Percentiles rank a stretch among this genome's conserved stretches.
Conservation (phyloP, 2,797 vertebrate genomes). For the Amphiprion clarkii region DNA sequence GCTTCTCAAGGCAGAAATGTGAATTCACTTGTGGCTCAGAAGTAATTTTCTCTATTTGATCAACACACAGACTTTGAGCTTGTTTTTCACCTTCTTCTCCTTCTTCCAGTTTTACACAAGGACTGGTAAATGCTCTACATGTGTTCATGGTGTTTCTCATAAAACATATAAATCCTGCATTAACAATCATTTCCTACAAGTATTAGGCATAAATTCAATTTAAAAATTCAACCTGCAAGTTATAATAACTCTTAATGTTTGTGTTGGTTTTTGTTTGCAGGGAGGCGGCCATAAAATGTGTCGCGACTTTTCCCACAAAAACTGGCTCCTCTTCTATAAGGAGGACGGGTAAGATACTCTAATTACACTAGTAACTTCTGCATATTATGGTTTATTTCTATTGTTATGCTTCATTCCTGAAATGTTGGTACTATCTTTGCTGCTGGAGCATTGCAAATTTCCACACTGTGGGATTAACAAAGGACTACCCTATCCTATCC, state of each 20-base stretch:
- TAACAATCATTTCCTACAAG: too few relatives aligned
- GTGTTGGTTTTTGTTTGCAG: conserved; percentile 50
- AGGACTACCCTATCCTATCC: too few relatives aligned
- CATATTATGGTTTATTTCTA: too few relatives aligned
- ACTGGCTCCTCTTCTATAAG: conserved; percentile 97
- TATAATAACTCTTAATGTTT: background rate
- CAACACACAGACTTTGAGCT: background rate
- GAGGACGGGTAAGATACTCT: conserved; percentile 88
- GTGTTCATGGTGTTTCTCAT: background rate
- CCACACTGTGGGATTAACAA: too few relatives aligned
- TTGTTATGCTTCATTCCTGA: too few relatives aligned
- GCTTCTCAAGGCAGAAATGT: conserved; percentile 10
- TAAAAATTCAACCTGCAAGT: too few relatives aligned
- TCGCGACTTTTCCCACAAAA: conserved; percentile 94
- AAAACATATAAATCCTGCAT: too few relatives aligned
- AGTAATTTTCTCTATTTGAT: background rate
- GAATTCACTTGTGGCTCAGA: background rate
- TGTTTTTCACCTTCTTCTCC: too few relatives aligned
- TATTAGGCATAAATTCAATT: too few relatives aligned
- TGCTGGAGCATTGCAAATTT: too few relatives aligned
- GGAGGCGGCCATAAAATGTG: conserved; percentile 91
- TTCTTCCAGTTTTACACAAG: background rate
- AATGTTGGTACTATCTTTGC: too few relatives aligned
- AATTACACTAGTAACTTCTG: background rate
- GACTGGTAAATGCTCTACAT: too few relatives aligned